Evolutionary conservation across 2,797 vertebrate genomes (phyloP).

Genomic region (Channallabes apus): DNA sequence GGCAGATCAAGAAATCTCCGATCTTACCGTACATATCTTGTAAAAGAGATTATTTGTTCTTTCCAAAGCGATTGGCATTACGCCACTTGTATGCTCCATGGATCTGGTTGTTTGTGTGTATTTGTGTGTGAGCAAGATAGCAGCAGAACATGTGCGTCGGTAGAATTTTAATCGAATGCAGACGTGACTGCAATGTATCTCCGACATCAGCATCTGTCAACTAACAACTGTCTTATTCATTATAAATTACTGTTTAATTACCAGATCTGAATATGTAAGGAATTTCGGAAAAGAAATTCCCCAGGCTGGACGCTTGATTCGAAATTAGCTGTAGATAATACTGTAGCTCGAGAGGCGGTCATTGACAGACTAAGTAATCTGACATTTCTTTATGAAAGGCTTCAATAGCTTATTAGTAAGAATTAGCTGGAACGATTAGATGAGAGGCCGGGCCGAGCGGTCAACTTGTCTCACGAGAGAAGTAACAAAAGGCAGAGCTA

Average conservation of each 20-base stretch:
- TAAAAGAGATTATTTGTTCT: constrained; percentile 19
- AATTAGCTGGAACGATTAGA: constrained; percentile 32
- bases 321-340: constrained; percentile 26
- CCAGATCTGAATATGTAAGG: not conserved
- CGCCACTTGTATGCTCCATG: constrained; percentile 5
- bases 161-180: constrained; percentile 21
- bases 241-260: constrained; percentile 24
- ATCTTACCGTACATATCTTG: not conserved
- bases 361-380: constrained; percentile 23
- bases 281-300: not conserved
- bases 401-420: constrained; percentile 36
- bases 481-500: constrained; percentile 3
- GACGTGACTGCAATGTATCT: constrained; percentile 10
- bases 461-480: constrained; percentile 4
- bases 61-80: constrained; percentile 5
- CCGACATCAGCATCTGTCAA: not conserved
- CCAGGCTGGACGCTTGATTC: not conserved
- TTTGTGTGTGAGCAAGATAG: constrained; percentile 21
- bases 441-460: constrained; percentile 7
- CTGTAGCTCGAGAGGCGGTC: constrained; percentile 26
- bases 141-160: not conserved
- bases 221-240: constrained; percentile 17
- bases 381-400: constrained; percentile 34
- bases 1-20: not conserved
- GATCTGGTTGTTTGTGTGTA: not conserved